These are phyloP conservation scores for Menidia beryllina DNA, from an alignment of 2,113 vertebrate genomes.

Conservation along the genomic window DNA sequence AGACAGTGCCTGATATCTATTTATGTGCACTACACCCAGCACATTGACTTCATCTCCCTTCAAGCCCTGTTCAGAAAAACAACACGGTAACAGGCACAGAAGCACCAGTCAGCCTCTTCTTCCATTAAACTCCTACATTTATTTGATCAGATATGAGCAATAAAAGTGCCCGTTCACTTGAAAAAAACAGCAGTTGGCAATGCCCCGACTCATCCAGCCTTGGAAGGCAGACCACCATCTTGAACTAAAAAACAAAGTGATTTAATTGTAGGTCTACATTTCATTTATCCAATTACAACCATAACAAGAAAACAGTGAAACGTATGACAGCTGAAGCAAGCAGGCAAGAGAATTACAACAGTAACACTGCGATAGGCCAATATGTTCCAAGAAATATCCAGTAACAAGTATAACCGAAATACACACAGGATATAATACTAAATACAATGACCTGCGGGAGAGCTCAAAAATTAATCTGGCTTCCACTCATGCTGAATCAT, in stretches of 20 bases:
- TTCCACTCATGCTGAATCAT: slow-evolving; percentile 13
- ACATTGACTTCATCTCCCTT: background rate
- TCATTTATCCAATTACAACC: background rate
- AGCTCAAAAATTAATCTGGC: background rate
- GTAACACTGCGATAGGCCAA: background rate
- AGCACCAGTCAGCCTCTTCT: background rate
- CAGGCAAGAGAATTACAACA: too few relatives aligned
- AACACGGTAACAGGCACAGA: slow-evolving; percentile 3
- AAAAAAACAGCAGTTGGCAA: slow-evolving; percentile 7
- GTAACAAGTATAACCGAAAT: background rate
- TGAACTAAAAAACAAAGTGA: too few relatives aligned
- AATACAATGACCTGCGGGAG: background rate
- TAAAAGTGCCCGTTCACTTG: slow-evolving; percentile 16
- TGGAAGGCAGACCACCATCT: background rate
- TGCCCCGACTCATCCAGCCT: background rate
- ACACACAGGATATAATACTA: background rate
- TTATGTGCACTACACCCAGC: background rate
- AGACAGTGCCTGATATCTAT: too few relatives aligned
- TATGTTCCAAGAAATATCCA: too few relatives aligned
- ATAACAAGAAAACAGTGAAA: background rate
- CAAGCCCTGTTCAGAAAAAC: background rate
- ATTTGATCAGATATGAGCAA: slow-evolving; percentile 25
- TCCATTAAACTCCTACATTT: slow-evolving; percentile 16
- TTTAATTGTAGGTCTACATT: slow-evolving; percentile 7
- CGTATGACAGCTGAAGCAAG: too few relatives aligned